Conservation (phyloP, 2,797 vertebrate species). For the Neosilurus mollespiculum region DNA sequence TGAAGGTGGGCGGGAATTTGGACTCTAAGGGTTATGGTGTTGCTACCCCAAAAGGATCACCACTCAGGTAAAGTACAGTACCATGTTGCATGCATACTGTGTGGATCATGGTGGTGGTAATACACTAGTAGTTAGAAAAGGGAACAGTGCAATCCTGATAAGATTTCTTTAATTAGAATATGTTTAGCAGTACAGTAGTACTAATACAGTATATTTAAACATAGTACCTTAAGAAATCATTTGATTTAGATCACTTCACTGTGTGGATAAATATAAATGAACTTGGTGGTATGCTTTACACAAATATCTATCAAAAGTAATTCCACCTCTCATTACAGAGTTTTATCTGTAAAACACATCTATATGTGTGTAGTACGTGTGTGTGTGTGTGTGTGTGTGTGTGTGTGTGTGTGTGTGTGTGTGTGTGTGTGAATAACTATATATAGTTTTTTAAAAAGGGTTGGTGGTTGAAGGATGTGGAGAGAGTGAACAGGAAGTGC, state of each 20-base stretch:
- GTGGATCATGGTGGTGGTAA: not conserved
- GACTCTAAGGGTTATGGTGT: slow-evolving; percentile 99
- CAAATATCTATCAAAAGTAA: no score
- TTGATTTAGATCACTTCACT: not conserved
- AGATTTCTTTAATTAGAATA: not conserved
- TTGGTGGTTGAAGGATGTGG: no score
- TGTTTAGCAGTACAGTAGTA: slow-evolving; percentile 1
- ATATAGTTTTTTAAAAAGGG: no score
- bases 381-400: no score
- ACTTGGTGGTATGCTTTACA: not conserved
- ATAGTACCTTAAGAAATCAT: not conserved
- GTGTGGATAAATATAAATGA: not conserved
- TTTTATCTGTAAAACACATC: no score
- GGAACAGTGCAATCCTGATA: not conserved
- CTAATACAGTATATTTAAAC: not conserved
- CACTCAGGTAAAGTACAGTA: slow-evolving; percentile 80
- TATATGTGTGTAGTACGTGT: no score
- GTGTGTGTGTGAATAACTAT: no score
- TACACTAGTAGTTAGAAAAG: no score
- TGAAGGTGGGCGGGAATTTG: slow-evolving; percentile 99
- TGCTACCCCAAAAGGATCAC: slow-evolving; percentile 95
- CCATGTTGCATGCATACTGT: slow-evolving; percentile 3
- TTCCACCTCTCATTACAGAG: no score
- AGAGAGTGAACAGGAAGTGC: no score
- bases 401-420: no score